Evolutionary conservation across 2,113 vertebrate genomes (phyloP).

Genomic region (Picathartes gymnocephalus): DNA sequence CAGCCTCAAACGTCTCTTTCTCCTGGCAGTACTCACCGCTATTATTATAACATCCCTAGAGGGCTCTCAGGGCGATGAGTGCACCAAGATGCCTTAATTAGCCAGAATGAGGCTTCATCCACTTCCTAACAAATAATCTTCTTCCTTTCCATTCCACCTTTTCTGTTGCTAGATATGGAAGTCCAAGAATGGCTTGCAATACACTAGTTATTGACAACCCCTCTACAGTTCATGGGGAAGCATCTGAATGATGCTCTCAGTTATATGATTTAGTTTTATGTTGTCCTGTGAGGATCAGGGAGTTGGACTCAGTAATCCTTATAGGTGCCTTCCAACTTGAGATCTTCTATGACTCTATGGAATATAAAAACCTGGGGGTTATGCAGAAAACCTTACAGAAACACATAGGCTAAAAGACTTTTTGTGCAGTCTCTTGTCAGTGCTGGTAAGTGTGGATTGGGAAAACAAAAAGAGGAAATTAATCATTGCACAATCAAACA

Average conservation of each 20-base stretch:
- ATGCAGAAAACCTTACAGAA: background rate
- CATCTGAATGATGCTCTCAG: background rate
- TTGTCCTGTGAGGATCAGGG: background rate
- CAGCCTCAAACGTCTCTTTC: background rate
- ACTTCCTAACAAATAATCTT: background rate
- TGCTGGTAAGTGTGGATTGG: background rate
- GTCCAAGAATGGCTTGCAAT: background rate
- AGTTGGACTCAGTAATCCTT: background rate
- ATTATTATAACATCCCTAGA: background rate
- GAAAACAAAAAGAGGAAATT: slow-evolving; percentile 9
- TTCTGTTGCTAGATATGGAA: background rate
- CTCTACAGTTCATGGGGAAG: background rate
- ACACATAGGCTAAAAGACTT: background rate
- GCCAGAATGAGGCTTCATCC: background rate
- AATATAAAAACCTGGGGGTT: background rate
- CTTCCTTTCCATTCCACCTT: background rate
- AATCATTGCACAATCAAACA: background rate
- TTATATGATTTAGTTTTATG: background rate
- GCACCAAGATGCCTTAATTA: background rate
- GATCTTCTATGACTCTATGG: background rate
- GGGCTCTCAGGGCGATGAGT: background rate
- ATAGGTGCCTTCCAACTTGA: background rate
- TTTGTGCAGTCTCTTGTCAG: background rate
- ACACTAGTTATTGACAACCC: background rate
- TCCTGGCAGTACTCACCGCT: background rate